These are phyloP conservation scores for Stictocephala bisonia DNA, from an alignment of 2,888 invertebrate species.

Conservation along the genomic window DNA sequence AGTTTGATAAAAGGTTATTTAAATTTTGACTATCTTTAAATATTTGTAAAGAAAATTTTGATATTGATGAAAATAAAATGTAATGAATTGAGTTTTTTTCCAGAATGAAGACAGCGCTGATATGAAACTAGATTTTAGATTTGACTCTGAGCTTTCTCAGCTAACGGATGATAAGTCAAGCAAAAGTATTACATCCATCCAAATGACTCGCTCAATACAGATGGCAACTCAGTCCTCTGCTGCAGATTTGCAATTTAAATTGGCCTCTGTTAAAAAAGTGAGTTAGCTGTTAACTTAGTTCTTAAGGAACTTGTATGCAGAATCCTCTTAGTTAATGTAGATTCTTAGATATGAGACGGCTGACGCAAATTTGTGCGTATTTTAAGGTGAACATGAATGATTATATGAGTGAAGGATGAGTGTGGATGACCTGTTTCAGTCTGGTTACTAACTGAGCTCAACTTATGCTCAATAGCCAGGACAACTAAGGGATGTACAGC, in stretches of 20 bases:
- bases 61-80: too few relatives aligned
- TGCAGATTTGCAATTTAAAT: conserved; percentile 93
- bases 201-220: conserved; percentile 71
- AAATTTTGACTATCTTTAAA: too few relatives aligned
- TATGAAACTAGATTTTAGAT: conserved; percentile 92
- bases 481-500: too few relatives aligned
- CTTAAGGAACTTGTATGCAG: neutral
- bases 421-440: too few relatives aligned
- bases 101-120: conserved; percentile 79
- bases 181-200: conserved; percentile 64
- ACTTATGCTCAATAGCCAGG: too few relatives aligned
- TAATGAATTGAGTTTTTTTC: too few relatives aligned
- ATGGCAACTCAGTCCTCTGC: conserved; percentile 77
- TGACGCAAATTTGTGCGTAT: too few relatives aligned
- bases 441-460: too few relatives aligned
- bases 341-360: neutral
- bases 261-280: conserved; percentile 90
- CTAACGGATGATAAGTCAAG: conserved; percentile 78
- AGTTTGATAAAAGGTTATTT: too few relatives aligned
- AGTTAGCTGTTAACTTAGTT: neutral
- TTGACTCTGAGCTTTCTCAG: conserved; percentile 84
- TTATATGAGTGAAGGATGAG: too few relatives aligned
- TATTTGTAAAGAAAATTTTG: too few relatives aligned
- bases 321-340: neutral
- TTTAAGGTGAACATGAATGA: too few relatives aligned